A percentile compares a stretch with the other conserved stretches of the same genome.
Evolutionary conservation across 2,888 invertebrate species (phyloP).

Genomic region (Neoitamus cyanurus): DNA sequence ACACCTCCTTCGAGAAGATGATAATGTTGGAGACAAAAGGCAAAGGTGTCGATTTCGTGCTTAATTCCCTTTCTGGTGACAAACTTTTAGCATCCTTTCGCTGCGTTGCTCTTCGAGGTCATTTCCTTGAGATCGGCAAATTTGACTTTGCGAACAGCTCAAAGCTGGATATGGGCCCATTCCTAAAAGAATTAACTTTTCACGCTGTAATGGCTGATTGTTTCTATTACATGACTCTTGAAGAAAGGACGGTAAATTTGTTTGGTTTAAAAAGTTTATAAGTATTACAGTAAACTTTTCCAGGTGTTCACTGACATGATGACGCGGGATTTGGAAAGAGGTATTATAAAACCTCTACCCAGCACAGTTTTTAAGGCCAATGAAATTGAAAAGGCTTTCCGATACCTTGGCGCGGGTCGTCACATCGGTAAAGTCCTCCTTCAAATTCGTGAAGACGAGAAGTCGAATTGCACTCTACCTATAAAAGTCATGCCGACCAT

Average conservation of each 20-base stretch:
- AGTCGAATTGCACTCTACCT: slow-evolving; percentile 57
- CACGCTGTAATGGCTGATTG: slow-evolving; percentile 83
- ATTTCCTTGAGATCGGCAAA: slow-evolving; percentile 89
- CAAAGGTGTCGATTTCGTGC: slow-evolving; percentile 87
- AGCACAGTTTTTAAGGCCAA: slow-evolving; percentile 73
- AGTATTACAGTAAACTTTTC: neutral
- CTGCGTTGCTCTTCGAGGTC: slow-evolving; percentile 72
- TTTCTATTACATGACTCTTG: slow-evolving; percentile 67
- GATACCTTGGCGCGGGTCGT: slow-evolving; percentile 75
- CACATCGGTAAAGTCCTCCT: slow-evolving; percentile 81
- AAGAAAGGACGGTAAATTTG: neutral
- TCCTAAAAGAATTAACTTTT: slow-evolving; percentile 79
- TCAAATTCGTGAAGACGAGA: slow-evolving; percentile 60
- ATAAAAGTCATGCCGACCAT: slow-evolving; percentile 59
- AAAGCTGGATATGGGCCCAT: slow-evolving; percentile 73
- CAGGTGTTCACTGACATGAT: slow-evolving; percentile 69
- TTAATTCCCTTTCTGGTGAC: slow-evolving; percentile 93
- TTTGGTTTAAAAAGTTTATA: slow-evolving; percentile 58
- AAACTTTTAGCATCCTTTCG: slow-evolving; percentile 80
- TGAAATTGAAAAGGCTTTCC: slow-evolving; percentile 79
- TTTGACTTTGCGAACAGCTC: slow-evolving; percentile 80
- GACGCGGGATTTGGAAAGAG: slow-evolving; percentile 72
- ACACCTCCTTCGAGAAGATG: slow-evolving; percentile 87
- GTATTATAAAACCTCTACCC: slow-evolving; percentile 77
- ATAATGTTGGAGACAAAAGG: slow-evolving; percentile 84